phyloP scores from a whole-genome alignment of 2,797 vertebrate genomes.

The Vipera latastei region DNA sequence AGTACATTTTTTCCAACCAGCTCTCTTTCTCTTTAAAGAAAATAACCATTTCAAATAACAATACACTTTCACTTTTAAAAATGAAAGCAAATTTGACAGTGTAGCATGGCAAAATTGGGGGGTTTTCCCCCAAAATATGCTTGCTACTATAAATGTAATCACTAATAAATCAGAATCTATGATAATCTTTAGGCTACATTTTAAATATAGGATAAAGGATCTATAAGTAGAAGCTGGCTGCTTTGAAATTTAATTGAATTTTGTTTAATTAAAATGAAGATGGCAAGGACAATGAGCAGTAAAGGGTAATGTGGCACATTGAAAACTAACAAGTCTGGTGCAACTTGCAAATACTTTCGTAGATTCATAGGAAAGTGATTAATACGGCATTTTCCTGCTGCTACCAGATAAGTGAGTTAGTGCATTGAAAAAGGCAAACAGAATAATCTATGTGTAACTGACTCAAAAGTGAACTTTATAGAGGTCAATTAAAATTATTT shows the following conservation, averaged over 20 bases:
- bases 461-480: neutral
- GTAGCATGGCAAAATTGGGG: slow-evolving; percentile 4
- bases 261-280: slow-evolving; percentile 57
- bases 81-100: slow-evolving; percentile 43
- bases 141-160: neutral
- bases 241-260: neutral
- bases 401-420: slow-evolving; percentile 43
- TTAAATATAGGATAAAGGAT: slow-evolving; percentile 15
- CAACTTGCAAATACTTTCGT: neutral
- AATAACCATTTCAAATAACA: neutral
- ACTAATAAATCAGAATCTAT: slow-evolving; percentile 31
- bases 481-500: neutral
- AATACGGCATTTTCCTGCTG: slow-evolving; percentile 49
- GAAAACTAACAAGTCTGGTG: neutral
- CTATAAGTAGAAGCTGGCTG: neutral
- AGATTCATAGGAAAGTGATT: slow-evolving; percentile 46
- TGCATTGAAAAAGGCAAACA: slow-evolving; percentile 24
- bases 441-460: neutral
- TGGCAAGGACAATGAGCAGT: slow-evolving; percentile 36
- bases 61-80: neutral
- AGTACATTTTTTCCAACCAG: neutral
- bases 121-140: neutral
- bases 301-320: neutral
- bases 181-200: neutral
- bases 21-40: neutral